A percentile compares a stretch with the other conserved stretches of the same genome.
phyloP scores from a whole-genome alignment of 2,113 vertebrate species.

The Manacus vitellinus region DNA sequence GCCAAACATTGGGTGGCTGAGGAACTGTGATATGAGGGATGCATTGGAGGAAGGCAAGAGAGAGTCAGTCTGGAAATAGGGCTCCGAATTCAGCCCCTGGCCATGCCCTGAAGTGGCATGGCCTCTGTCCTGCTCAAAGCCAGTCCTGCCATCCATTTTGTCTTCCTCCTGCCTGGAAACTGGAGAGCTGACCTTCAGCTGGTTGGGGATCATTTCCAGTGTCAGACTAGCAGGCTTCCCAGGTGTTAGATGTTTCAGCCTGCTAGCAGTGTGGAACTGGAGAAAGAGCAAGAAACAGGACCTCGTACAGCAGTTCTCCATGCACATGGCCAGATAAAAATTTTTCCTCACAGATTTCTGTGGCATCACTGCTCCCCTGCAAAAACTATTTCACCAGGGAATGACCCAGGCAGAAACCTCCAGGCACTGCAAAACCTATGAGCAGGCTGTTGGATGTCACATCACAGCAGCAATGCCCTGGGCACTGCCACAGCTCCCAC shows the following conservation, averaged over 20 bases:
- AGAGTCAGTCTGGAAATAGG: constrained; percentile 74
- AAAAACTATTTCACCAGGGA: neutral
- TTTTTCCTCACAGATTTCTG: neutral
- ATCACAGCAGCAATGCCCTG: fast-evolving
- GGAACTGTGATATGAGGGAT: constrained; percentile 81
- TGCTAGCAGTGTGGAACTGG: neutral
- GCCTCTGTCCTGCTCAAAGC: constrained; percentile 70
- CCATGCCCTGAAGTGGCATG: constrained; percentile 51
- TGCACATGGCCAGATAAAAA: neutral
- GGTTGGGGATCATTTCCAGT: neutral
- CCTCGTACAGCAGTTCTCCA: neutral
- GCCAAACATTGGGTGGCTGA: constrained; percentile 73
- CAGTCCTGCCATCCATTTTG: constrained; percentile 71
- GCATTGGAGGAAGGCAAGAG: constrained; percentile 71
- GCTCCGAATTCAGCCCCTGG: constrained; percentile 67
- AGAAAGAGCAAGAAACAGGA: constrained; percentile 10
- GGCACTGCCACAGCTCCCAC: neutral
- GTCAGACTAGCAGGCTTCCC: neutral
- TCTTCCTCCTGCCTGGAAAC: neutral
- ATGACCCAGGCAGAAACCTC: neutral
- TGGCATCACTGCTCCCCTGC: neutral
- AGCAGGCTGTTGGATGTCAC: neutral
- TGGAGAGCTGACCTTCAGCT: neutral
- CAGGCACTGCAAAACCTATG: neutral
- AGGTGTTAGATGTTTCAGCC: neutral